Evolutionary conservation across 2,797 vertebrate genomes (phyloP).

Genomic region (Gallinago nigripennis): DNA sequence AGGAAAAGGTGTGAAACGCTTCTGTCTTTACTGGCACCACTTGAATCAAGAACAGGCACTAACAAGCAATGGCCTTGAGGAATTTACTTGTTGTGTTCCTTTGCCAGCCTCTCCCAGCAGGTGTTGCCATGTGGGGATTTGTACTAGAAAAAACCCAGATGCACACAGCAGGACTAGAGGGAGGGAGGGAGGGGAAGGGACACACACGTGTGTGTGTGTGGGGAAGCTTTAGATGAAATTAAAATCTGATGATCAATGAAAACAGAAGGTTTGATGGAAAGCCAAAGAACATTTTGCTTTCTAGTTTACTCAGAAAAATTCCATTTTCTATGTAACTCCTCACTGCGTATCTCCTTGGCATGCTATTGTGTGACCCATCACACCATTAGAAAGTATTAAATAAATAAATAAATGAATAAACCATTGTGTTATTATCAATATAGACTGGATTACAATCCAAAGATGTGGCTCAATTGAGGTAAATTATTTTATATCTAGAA

Average conservation of each 20-base stretch:
- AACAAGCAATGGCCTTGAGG: conserved; percentile 72
- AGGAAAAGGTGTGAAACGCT: conserved; percentile 72
- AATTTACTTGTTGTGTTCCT: conserved; percentile 60
- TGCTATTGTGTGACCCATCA: not conserved
- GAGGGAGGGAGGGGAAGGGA: not conserved
- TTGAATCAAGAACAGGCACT: conserved; percentile 76
- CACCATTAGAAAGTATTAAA: not conserved
- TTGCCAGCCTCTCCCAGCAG: conserved; percentile 69
- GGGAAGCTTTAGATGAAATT: not conserved
- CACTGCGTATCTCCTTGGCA: not conserved
- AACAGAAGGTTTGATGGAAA: conserved; percentile 1
- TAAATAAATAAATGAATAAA: no score
- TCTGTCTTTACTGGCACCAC: conserved; percentile 67
- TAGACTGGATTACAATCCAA: not conserved
- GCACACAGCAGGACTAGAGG: not conserved
- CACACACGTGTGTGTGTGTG: not conserved
- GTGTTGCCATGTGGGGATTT: conserved; percentile 56
- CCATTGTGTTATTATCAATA: not conserved
- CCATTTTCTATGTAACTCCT: not conserved
- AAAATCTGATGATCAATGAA: conserved; percentile 41
- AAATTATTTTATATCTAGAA: not conserved
- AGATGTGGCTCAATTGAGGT: not conserved
- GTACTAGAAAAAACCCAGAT: conserved; percentile 16
- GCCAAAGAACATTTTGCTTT: conserved; percentile 7
- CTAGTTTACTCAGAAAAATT: not conserved